Conservation (phyloP, 1,140 invertebrate genomes). For the Hydropsyche tenuis region DNA sequence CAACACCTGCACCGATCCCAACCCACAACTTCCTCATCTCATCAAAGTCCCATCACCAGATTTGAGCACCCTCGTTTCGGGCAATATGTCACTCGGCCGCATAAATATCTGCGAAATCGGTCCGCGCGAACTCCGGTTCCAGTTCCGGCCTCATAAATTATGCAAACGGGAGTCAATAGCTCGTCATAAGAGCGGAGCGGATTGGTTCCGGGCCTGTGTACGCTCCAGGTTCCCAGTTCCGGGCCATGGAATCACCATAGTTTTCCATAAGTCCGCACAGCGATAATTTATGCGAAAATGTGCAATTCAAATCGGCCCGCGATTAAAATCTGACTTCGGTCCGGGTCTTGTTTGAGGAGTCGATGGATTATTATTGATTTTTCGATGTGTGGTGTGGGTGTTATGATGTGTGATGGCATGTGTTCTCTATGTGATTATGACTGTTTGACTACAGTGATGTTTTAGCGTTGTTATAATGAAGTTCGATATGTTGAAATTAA, state of each 20-base stretch:
- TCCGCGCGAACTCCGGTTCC: background rate
- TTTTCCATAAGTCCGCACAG: conserved; percentile 33
- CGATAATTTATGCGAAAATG: conserved; percentile 33
- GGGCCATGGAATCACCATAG: conserved; percentile 33
- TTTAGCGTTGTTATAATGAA: too few relatives aligned
- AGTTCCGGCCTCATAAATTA: conserved; percentile 5
- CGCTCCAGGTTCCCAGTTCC: background rate
- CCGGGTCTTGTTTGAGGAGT: too few relatives aligned
- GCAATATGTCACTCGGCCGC: background rate
- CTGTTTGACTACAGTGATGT: too few relatives aligned
- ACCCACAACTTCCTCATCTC: too few relatives aligned
- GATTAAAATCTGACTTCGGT: conserved; percentile 29
- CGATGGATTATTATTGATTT: too few relatives aligned
- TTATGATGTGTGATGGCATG: too few relatives aligned
- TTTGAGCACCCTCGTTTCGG: background rate
- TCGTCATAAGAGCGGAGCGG: background rate
- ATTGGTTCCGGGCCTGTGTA: background rate
- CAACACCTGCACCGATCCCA: too few relatives aligned
- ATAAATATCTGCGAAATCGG: too few relatives aligned
- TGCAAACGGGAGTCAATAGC: conserved; percentile 18
- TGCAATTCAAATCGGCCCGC: conserved; percentile 38
- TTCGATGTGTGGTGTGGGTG: too few relatives aligned
- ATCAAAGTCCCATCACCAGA: background rate
- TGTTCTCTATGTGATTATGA: too few relatives aligned
- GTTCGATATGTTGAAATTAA: too few relatives aligned